phyloP scores from a whole-genome alignment of 64 coral and sea anemone species.

The Montipora sp. region DNA sequence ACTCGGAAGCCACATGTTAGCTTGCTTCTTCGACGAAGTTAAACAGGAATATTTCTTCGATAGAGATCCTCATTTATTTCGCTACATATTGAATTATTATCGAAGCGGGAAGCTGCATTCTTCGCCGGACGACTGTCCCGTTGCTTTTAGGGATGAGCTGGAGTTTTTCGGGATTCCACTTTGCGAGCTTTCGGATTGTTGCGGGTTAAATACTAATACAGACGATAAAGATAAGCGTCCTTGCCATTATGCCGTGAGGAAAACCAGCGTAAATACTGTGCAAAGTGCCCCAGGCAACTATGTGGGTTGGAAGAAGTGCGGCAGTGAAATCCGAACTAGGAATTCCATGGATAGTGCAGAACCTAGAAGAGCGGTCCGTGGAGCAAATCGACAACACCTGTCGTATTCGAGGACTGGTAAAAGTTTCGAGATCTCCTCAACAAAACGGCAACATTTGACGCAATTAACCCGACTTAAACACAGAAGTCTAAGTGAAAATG shows the following conservation, averaged over 20 bases:
- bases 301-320: background rate
- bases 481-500: background rate
- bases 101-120: constrained; percentile 80
- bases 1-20: constrained; percentile 70
- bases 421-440: background rate
- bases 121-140: constrained; percentile 75
- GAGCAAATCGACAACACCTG: background rate
- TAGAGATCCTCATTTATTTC: constrained; percentile 83
- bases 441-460: background rate
- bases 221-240: constrained; percentile 1
- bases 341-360: background rate
- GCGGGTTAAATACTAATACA: constrained; percentile 21
- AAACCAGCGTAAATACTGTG: constrained; percentile 18
- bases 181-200: constrained; percentile 68
- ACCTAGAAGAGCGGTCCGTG: background rate
- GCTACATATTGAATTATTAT: constrained; percentile 91
- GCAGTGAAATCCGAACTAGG: background rate
- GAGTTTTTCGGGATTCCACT: constrained; percentile 74
- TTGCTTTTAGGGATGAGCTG: constrained; percentile 81
- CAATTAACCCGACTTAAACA: background rate
- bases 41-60: constrained; percentile 88
- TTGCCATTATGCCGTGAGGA: constrained; percentile 11
- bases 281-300: constrained; percentile 10
- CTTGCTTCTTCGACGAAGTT: constrained; percentile 54
- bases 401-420: background rate